These are phyloP conservation scores for Brotula barbata DNA, from an alignment of 2,797 vertebrate genomes.

Conservation along the genomic window DNA sequence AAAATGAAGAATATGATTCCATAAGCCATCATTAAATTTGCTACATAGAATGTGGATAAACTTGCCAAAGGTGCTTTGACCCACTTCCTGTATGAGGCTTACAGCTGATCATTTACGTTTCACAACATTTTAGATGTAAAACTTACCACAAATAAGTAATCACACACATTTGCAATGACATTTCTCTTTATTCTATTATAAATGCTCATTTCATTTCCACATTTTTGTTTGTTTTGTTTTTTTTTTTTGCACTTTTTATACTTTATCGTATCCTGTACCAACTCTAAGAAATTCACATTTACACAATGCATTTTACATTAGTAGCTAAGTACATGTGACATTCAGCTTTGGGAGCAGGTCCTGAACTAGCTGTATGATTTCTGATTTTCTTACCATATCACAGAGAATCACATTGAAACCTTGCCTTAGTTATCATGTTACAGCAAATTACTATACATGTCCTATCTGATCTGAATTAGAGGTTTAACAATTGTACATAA, in stretches of 20 bases:
- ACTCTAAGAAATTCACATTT: conserved; percentile 83
- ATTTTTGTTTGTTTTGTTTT: conserved; percentile 41
- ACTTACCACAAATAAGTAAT: background rate
- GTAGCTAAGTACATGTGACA: conserved; percentile 79
- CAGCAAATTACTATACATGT: conserved; percentile 27
- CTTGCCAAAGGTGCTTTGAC: background rate
- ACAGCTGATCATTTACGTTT: background rate
- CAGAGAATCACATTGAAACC: conserved; percentile 60
- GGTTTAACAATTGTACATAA: conserved; percentile 29
- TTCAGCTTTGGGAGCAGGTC: conserved; percentile 63
- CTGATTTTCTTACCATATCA: conserved; percentile 33
- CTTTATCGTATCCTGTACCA: conserved; percentile 74
- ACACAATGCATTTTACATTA: conserved; percentile 82
- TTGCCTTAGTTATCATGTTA: conserved; percentile 31
- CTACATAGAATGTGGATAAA: background rate
- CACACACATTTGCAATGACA: conserved; percentile 64
- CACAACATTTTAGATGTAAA: background rate
- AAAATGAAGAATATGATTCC: background rate
- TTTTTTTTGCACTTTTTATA: conserved; percentile 68
- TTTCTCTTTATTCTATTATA: conserved; percentile 78
- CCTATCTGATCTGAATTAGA: conserved; percentile 41
- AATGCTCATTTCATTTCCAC: conserved; percentile 69
- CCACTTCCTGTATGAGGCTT: background rate
- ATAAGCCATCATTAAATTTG: background rate
- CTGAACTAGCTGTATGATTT: conserved; percentile 44